Conservation (phyloP, 2,888 invertebrate genomes). For the Philonicus albiceps region DNA sequence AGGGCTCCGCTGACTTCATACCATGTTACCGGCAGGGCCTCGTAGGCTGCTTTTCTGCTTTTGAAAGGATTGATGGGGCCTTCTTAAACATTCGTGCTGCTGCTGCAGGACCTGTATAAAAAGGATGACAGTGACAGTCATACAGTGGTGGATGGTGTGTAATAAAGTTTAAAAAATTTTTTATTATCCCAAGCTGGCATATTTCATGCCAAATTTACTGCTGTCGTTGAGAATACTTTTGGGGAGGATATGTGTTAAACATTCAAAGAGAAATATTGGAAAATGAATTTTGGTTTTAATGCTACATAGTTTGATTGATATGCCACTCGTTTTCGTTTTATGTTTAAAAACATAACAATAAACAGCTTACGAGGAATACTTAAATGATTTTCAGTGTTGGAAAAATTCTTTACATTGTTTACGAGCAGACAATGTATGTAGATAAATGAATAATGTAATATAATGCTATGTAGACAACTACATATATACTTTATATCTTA, state of each 20-base stretch:
- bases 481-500: too few species aligned
- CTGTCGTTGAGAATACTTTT: not conserved
- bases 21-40: constrained; percentile 23
- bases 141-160: not conserved
- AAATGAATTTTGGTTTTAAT: not conserved
- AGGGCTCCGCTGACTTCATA: not conserved
- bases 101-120: not conserved
- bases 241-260: not conserved
- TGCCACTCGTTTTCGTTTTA: not conserved
- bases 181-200: not conserved
- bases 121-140: not conserved
- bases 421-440: too few species aligned
- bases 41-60: not conserved
- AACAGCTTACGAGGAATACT: not conserved
- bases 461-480: too few species aligned
- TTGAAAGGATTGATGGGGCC: not conserved
- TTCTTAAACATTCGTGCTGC: constrained; percentile 27
- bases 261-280: not conserved
- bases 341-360: not conserved
- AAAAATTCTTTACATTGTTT: too few species aligned
- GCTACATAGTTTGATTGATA: not conserved
- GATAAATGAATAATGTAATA: too few species aligned
- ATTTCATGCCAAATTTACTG: not conserved
- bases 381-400: not conserved
- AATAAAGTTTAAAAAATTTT: not conserved